Conservation (phyloP, 2,797 vertebrate genomes). For the Pseudocheirus occidentalis region DNA sequence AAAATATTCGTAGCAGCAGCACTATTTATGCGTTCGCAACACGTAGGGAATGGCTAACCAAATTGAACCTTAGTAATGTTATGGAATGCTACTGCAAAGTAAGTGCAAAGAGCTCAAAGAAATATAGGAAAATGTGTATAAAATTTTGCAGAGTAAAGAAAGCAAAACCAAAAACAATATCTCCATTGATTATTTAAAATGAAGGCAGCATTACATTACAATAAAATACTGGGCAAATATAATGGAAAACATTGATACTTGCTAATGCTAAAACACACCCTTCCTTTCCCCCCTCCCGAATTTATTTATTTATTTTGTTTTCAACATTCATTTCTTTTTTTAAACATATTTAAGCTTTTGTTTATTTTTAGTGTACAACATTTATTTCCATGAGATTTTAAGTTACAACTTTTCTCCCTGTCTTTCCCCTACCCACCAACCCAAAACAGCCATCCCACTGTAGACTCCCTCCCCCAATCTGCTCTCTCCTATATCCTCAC, state of each 20-base stretch:
- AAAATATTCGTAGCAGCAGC: background rate
- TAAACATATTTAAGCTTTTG: no score
- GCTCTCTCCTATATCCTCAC: no score
- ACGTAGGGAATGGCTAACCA: background rate
- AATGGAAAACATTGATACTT: background rate
- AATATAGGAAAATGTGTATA: background rate
- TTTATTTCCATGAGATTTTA: no score
- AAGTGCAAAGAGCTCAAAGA: background rate
- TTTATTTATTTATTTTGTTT: no score
- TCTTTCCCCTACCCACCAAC: no score
- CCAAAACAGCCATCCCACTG: no score
- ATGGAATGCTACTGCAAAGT: background rate
- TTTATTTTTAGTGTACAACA: no score
- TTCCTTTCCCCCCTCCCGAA: no score
- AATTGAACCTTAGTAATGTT: background rate
- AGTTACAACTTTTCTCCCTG: no score
- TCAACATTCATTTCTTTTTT: no score
- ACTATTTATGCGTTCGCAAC: background rate
- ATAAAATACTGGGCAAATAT: background rate
- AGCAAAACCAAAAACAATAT: background rate
- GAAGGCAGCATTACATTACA: background rate
- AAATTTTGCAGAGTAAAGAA: background rate
- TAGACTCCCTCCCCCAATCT: no score
- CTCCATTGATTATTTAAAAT: background rate
- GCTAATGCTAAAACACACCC: background rate